Evolutionary conservation across 1,140 invertebrate genomes (phyloP), one percentile per base, ranked within the genome.

Genomic region (Drosophila pseudoananassae): DNA sequence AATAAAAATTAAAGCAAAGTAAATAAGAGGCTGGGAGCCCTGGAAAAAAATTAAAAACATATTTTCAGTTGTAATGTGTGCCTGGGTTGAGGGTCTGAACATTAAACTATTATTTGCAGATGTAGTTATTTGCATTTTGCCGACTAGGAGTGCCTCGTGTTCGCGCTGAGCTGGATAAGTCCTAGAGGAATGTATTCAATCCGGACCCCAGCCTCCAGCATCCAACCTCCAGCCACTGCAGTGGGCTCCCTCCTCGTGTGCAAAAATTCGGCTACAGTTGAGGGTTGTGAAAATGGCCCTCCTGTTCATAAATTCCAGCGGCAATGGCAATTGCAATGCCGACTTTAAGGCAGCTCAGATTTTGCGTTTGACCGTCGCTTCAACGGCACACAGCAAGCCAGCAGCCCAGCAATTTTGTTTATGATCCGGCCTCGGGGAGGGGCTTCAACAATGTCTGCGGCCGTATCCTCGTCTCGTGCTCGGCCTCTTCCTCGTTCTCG

Each of bases 1-100:
- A 78, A 78, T 76, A 76, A 55, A 71, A 78, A 78, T 78, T 78
- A 76, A 78, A 78, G 72, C 66, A 76, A 61, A 75, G 72, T 71
- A 78, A 78, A 78, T 78, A 65, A 61, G 66, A 72, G 61, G 25
- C 68, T 64, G 29, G 29, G 45, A 9, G 31, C 31, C 10, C 31
- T 10, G 33, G 50, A 63, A 58, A 63, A 60, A 65, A 78, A 75
- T 69, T 74, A 64, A 77, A 43, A 71, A 78, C 65, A 65, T 75
- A 75, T 78, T 75, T 65, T 65, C 40, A 56, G 40, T 56, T 60
- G 70, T 57, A 68, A 68, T 52, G 55, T 25, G 52, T 40, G 51
- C 45, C 9, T 17, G 14, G 14, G 40, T 2, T 17, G 40, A 43
- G 14, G 40, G 4, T 8, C 15, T 17, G 15, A 17, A 43, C n/a